Evolutionary conservation across 2,797 vertebrate genomes (phyloP).

Genomic region (Coregonus suidteri): DNA sequence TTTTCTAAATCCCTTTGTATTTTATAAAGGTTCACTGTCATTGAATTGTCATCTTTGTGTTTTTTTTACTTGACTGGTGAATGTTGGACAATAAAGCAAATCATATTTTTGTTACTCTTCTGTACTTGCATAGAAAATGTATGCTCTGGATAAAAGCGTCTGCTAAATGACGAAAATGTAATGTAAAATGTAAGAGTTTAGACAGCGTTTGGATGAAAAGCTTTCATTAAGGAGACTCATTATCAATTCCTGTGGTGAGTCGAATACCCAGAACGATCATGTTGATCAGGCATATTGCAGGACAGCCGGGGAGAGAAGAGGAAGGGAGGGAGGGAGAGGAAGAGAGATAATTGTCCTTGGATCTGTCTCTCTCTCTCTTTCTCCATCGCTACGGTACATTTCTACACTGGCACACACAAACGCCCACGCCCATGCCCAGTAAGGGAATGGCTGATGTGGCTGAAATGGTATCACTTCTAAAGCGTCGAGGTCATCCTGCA

Average conservation of each 20-base stretch:
- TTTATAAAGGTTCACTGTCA: slow-evolving; percentile 62
- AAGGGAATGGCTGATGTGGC: neutral
- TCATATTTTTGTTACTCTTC: neutral
- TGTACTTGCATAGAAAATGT: neutral
- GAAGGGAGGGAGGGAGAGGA: neutral
- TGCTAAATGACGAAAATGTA: too few species aligned
- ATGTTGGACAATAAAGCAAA: neutral
- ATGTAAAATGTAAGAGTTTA: neutral
- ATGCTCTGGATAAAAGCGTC: too few species aligned
- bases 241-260: neutral
- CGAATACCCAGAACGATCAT: neutral
- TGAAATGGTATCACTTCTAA: slow-evolving; percentile 43
- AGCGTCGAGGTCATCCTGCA: slow-evolving; percentile 27
- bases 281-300: slow-evolving; percentile 19
- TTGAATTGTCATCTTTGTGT: neutral
- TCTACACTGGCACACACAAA: slow-evolving; percentile 8
- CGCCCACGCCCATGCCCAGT: neutral
- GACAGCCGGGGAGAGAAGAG: neutral
- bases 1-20: slow-evolving; percentile 21
- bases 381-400: slow-evolving; percentile 56
- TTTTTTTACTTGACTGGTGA: neutral
- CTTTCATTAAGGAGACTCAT: neutral
- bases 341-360: neutral
- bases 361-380: neutral
- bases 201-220: neutral